Percentiles rank a stretch among this genome's conserved stretches.
Evolutionary conservation across 92 coral and sea anemone species (phyloP).

Genomic region (Parazoanthus swiftii): DNA sequence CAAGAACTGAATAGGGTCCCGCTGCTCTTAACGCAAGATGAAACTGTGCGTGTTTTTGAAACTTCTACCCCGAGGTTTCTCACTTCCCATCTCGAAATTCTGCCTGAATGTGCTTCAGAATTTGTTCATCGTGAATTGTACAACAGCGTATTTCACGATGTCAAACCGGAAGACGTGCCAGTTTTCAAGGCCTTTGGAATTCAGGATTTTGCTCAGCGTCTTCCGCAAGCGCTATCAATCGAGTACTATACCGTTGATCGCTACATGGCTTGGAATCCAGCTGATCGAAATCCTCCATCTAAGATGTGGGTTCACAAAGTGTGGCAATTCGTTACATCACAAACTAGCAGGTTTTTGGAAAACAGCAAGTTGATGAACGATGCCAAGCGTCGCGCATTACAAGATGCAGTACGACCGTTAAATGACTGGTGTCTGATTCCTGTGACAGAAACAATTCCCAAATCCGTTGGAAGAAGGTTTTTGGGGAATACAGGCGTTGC

Average conservation of each 20-base stretch:
- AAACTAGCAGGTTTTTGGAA: neutral
- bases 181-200: conserved; percentile 65
- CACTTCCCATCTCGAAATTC: conserved; percentile 42
- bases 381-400: neutral
- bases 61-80: conserved; percentile 38
- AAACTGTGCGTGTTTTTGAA: conserved; percentile 53
- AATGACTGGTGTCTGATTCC: conserved; percentile 69
- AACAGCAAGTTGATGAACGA: neutral
- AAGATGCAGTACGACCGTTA: conserved; percentile 21
- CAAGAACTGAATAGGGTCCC: conserved; percentile 66
- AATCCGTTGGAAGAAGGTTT: too few relatives aligned
- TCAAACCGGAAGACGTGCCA: neutral
- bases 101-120: conserved; percentile 38
- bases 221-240: conserved; percentile 27
- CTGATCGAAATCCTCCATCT: neutral
- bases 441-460: conserved; percentile 37
- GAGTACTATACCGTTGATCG: neutral
- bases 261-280: conserved; percentile 26
- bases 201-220: conserved; percentile 51
- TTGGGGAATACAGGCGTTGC: neutral
- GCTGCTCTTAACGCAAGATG: conserved; percentile 79
- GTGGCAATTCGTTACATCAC: conserved; percentile 56
- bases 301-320: conserved; percentile 44
- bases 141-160: conserved; percentile 32
- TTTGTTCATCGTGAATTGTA: conserved; percentile 52